Base-by-base conservation (phyloP, 2,113 vertebrate species). In the Poeciliopsis occidentalis region DNA sequence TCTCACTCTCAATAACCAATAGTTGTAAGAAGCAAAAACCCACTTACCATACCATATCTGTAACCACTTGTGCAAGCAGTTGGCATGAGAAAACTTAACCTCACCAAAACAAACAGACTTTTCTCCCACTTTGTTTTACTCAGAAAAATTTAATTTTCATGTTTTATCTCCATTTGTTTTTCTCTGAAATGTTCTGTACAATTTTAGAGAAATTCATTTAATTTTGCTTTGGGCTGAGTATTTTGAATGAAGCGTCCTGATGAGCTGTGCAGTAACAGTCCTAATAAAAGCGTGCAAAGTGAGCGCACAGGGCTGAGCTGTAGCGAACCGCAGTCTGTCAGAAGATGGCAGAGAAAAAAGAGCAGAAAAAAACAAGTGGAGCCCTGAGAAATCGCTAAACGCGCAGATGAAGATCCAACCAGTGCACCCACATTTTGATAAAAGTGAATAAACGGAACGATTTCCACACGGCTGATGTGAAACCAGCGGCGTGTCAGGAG, bases 1-100 rank as follows among this genome's bases (percentile, higher is more conserved):
- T 1, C 30, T 27, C 37, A 70, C 67, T 71, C 65, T 74, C 73
- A 78, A 67, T 82, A 76, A 79, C 72, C 78, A 77, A 72, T 71
- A 74, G 62, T 73, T 78, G 32, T 69, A 64, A 27, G 57, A 72
- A 57, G 72, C 81, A 71, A 41, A 41, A 41, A 41, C 39, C 12
- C 71, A 76, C 75, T 54, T 6, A 31, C 65, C 64, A 6, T 31
- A 67, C 66, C 68, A 37, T 75, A 54, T 29, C 12, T 12, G 19
- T 51, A 60, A 64, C 32, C 79, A 12, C 75, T 70, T 31, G 29
- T 67, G 71, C 82, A 64, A 39, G 22, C 26, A 66, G 12, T 44
- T 60, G 27, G 31, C 69, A 61, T 61, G 66, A 73, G 51, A 83
- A 26, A 61, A 75, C 61, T 63, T 19, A 11, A 34, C 22, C 60